These are phyloP conservation scores for Dicerorhinus sumatrensis DNA, from an alignment of 2,113 vertebrate genomes.

Conservation along the genomic window DNA sequence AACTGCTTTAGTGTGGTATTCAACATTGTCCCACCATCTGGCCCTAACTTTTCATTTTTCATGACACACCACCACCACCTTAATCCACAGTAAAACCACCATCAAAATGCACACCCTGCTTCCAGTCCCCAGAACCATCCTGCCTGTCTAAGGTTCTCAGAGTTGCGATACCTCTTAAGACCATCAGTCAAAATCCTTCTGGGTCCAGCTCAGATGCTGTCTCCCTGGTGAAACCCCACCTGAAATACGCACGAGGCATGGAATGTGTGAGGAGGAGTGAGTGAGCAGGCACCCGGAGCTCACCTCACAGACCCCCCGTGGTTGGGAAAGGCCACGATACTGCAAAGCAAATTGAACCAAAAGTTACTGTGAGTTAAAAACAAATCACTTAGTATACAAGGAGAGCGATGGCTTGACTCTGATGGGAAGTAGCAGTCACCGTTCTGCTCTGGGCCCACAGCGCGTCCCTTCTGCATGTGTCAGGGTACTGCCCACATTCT, in stretches of 20 bases:
- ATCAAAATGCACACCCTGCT: background rate
- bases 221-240: background rate
- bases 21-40: background rate
- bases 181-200: background rate
- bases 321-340: background rate
- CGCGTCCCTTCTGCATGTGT: background rate
- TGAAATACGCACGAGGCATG: background rate
- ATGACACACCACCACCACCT: background rate
- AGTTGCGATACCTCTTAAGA: background rate
- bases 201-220: background rate
- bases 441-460: background rate
- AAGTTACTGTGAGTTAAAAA: background rate
- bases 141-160: background rate
- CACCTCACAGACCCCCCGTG: background rate
- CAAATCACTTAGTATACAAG: background rate
- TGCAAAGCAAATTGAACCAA: background rate
- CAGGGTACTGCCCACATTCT: background rate
- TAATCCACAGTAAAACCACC: background rate
- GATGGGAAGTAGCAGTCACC: background rate
- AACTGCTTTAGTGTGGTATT: background rate
- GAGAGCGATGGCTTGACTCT: background rate
- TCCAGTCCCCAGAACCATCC: background rate
- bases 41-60: background rate
- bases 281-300: background rate
- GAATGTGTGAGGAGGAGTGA: background rate